Evolutionary conservation across 2,888 invertebrate genomes (phyloP).

Genomic region (Pristionchus japonicus): DNA sequence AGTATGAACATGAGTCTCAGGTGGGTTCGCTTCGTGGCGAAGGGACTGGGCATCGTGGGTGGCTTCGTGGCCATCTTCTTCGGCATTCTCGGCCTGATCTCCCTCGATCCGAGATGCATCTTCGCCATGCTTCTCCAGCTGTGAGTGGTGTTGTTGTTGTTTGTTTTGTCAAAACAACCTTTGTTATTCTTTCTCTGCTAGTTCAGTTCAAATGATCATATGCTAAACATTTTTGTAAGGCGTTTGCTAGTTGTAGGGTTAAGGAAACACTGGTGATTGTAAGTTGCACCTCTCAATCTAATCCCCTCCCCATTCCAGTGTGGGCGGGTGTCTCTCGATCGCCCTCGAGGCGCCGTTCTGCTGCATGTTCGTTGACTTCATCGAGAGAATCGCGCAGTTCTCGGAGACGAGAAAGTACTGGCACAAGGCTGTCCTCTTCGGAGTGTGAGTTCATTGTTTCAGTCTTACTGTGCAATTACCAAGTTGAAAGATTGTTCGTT

Average conservation of each 20-base stretch:
- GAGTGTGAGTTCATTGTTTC: slow-evolving; percentile 56
- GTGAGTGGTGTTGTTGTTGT: slow-evolving; percentile 54
- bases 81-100: slow-evolving; percentile 70
- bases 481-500: too few relatives aligned
- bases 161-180: too few relatives aligned
- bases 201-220: too few relatives aligned
- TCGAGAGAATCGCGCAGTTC: slow-evolving; percentile 86
- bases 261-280: background rate
- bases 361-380: slow-evolving; percentile 95
- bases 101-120: slow-evolving; percentile 69
- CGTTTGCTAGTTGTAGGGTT: background rate
- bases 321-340: slow-evolving; percentile 89
- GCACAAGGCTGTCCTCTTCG: slow-evolving; percentile 73
- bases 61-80: slow-evolving; percentile 74
- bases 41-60: slow-evolving; percentile 73
- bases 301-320: slow-evolving; percentile 74
- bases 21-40: slow-evolving; percentile 73
- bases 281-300: background rate
- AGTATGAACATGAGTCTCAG: too few relatives aligned
- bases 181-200: background rate
- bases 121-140: slow-evolving; percentile 72
- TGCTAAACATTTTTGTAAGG: too few relatives aligned
- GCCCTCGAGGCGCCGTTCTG: slow-evolving; percentile 96
- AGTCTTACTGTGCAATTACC: too few relatives aligned
- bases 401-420: slow-evolving; percentile 75